phyloP scores from a whole-genome alignment of 2,113 vertebrate genomes.

The Desmodus rotundus region DNA sequence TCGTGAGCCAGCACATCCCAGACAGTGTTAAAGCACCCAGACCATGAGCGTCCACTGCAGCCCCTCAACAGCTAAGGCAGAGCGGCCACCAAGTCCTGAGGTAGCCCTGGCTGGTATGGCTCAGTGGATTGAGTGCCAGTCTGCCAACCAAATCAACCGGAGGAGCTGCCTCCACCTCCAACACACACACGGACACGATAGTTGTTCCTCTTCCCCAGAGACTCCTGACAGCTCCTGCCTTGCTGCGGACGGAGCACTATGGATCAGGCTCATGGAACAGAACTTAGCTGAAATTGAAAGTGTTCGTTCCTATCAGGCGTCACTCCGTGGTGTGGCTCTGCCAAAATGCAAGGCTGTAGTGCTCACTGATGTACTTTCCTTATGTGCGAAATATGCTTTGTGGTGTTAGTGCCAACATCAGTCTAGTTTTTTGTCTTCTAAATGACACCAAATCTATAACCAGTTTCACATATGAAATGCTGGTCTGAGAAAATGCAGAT shows the following conservation, averaged over 20 bases:
- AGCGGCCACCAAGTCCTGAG: background rate
- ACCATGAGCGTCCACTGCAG: background rate
- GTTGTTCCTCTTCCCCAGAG: background rate
- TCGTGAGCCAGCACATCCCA: background rate
- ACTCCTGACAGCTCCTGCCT: background rate
- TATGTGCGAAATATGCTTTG: background rate
- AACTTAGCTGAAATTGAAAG: background rate
- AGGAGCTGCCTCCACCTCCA: background rate
- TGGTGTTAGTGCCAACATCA: background rate
- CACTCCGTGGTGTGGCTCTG: rapidly evolving
- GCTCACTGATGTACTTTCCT: background rate
- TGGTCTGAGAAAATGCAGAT: background rate
- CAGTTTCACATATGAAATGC: background rate
- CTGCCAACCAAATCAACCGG: no score
- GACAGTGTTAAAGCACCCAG: background rate
- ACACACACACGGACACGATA: background rate
- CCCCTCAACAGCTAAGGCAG: background rate
- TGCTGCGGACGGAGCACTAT: background rate
- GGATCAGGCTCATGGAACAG: background rate
- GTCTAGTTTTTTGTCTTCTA: background rate
- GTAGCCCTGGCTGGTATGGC: no score
- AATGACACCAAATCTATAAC: background rate
- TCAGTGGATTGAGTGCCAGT: no score
- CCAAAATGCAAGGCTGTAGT: background rate
- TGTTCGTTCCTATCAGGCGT: background rate